Evolutionary conservation across 2,797 vertebrate genomes (phyloP).

Genomic region (Paramormyrops hopkinsi): DNA sequence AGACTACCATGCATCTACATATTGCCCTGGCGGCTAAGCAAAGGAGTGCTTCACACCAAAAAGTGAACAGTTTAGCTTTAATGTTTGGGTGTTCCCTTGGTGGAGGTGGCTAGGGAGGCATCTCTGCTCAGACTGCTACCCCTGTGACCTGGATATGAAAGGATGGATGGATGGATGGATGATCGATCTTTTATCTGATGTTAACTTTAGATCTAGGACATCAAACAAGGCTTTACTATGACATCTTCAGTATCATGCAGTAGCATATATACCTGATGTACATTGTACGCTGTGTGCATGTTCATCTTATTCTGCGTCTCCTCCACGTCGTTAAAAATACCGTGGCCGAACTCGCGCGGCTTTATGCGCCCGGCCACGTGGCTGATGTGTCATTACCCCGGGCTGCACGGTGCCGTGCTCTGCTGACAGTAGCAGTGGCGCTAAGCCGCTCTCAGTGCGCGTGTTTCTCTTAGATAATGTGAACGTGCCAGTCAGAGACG

Average conservation of each 20-base stretch:
- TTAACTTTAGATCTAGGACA: not conserved
- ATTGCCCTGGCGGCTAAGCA: not conserved
- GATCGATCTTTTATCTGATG: not conserved
- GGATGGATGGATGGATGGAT: not conserved
- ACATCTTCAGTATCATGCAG: not conserved
- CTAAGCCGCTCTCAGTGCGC: not conserved
- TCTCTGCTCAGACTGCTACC: not conserved
- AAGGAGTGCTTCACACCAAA: not conserved
- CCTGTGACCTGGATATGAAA: not conserved
- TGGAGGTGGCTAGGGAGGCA: not conserved
- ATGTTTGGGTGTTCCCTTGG: not conserved
- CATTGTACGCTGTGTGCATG: not conserved
- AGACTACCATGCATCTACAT: not conserved
- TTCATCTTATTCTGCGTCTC: not conserved
- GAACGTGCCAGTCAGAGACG: not conserved
- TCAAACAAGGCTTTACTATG: not conserved
- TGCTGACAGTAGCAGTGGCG: not conserved
- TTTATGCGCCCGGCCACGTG: not conserved
- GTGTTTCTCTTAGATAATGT: slow-evolving; percentile 7
- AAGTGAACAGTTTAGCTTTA: not conserved
- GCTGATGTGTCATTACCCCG: not conserved
- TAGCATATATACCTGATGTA: not conserved
- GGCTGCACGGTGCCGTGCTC: not conserved
- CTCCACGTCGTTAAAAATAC: not conserved
- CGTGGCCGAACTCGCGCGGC: not conserved